phyloP scores from a whole-genome alignment of 2,797 vertebrate species.

The Enteromius viviparus region DNA sequence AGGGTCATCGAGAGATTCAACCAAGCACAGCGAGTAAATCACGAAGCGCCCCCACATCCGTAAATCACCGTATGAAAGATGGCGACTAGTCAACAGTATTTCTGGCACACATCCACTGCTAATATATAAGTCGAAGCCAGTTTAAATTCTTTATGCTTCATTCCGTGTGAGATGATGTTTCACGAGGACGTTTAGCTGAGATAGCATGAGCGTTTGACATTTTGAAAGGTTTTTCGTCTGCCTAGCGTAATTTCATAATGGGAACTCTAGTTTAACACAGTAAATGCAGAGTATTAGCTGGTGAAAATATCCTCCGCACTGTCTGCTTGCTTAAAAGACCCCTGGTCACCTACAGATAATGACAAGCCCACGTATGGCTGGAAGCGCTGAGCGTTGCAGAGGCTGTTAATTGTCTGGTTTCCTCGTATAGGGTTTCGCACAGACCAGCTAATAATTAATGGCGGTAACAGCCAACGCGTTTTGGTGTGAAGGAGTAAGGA shows the following conservation, averaged over 20 bases:
- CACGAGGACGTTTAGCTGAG: neutral
- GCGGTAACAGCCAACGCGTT: constrained; percentile 47
- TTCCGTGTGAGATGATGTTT: neutral
- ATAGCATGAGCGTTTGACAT: constrained; percentile 9
- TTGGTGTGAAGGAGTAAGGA: constrained; percentile 23
- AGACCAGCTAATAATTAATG: constrained; percentile 66
- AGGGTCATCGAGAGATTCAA: neutral
- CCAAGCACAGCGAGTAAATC: neutral
- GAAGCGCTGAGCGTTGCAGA: constrained; percentile 34
- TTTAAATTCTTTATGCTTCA: constrained; percentile 13
- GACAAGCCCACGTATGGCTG: constrained; percentile 25
- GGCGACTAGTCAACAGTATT: constrained; percentile 19
- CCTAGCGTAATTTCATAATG: constrained; percentile 21
- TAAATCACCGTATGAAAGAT: neutral
- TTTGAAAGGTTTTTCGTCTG: constrained; percentile 6
- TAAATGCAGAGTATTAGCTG: constrained; percentile 3
- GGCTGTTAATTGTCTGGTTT: constrained; percentile 60
- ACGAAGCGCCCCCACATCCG: neutral
- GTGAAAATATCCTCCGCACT: constrained; percentile 10
- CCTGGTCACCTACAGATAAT: constrained; percentile 30
- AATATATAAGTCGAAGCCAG: neutral
- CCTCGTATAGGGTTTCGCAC: constrained; percentile 62
- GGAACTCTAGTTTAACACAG: neutral
- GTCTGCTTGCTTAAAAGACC: constrained; percentile 1
- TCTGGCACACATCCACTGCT: neutral